phyloP scores from a whole-genome alignment of 2,113 vertebrate genomes.

The Salvelinus sp. region DNA sequence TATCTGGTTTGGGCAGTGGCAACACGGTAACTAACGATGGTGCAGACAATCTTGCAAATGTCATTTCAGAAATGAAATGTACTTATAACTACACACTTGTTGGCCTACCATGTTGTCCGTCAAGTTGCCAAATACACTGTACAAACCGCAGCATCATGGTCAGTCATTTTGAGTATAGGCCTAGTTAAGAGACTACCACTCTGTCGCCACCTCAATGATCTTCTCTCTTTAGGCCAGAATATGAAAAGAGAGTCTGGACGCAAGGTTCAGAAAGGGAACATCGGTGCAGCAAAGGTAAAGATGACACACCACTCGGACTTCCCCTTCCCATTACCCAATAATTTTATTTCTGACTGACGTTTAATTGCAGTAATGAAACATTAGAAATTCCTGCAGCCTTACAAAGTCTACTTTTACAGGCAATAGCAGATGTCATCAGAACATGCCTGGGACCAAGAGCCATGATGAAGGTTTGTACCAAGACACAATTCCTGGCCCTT shows the following conservation, averaged over 20 bases:
- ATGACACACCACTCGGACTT: background rate
- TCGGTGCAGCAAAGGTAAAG: conserved; percentile 84
- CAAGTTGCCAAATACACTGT: too few relatives aligned
- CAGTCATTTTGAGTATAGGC: background rate
- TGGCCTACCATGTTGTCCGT: too few relatives aligned
- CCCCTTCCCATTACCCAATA: background rate
- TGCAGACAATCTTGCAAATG: too few relatives aligned
- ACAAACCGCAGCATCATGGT: background rate
- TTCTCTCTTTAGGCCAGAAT: conserved; percentile 78
- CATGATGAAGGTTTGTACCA: conserved; percentile 85
- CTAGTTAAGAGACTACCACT: background rate
- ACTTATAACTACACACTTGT: too few relatives aligned
- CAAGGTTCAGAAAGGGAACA: conserved; percentile 86
- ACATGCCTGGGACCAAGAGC: conserved; percentile 87
- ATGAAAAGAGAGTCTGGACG: conserved; percentile 85
- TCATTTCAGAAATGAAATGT: too few relatives aligned
- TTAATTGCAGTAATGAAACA: background rate
- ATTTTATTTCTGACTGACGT: too few relatives aligned
- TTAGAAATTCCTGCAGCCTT: background rate
- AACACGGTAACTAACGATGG: too few relatives aligned
- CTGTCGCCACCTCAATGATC: background rate
- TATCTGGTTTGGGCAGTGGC: too few relatives aligned
- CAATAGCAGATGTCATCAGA: conserved; percentile 86
- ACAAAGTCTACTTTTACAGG: conserved; percentile 57
- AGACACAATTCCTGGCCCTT: background rate